Base-by-base conservation (phyloP, 2,888 invertebrate genomes). In the Luffia ferchaultella region DNA sequence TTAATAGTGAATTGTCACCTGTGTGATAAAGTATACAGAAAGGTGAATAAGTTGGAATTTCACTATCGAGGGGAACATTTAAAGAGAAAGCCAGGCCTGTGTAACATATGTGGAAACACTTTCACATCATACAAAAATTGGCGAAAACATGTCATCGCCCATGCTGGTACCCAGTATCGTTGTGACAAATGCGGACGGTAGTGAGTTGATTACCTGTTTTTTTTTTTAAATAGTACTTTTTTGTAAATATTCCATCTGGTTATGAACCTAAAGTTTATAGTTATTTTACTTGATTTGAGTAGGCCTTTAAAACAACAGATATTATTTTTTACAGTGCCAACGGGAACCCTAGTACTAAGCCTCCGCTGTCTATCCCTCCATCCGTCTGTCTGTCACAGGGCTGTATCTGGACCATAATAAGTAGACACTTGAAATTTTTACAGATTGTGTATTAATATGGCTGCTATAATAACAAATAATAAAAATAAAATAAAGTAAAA, bases 31-130 rank as follows among this genome's bases (percentile, higher is more conserved):
- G 56, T 17, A 1, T 56, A 51, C 19, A 45, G 18, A 0, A 51
- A 54, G 18, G 46, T 18, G 15, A 52, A 63, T 1, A 53, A 56
- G 0, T 56, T 74, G 2, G 64, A 75, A 55, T 76, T 66, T 51
- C 76, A 76, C 53, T 76, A 73, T 46, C 64, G 76, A 50, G 59
- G 60, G 2, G 57, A 55, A 1, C 75, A 76, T 59, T 63, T 76
- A 45, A 59, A 64, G 2, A 67, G 64, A 52, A 48, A 46, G 0
- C 73, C 74, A 1, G 74, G 75, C 1, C 55, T 61, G 49, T 76
- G 75, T 45, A 53, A 58, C 0, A 46, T 57, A 12, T 75, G 75
- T 48, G 53, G 59, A 42, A 67, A 61, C 53, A 56, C 57, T 44
- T 72, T 60, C 51, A 50, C 16, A 1, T 42, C n/a, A 15, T 60